Conservation (phyloP, 2,888 invertebrate species). For the Clistopyga incitator region DNA sequence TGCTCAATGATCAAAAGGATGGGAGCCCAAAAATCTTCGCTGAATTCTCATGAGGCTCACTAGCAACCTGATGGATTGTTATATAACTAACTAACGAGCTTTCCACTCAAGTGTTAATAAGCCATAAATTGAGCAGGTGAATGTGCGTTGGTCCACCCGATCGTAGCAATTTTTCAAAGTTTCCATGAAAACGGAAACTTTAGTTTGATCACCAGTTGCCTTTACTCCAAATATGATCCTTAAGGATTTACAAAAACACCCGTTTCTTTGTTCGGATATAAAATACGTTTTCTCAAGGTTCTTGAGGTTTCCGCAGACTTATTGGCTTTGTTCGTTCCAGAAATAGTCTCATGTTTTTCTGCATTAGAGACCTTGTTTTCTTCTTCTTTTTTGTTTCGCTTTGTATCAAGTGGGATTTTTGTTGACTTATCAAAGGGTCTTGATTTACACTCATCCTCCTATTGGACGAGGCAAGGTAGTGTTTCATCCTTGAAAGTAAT, state of each 20-base stretch:
- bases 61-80: conserved; percentile 45
- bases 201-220: not conserved
- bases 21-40: conserved; percentile 14
- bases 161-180: too few relatives aligned
- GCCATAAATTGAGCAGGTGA: conserved; percentile 48
- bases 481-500: not conserved
- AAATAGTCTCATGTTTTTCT: conserved; percentile 13
- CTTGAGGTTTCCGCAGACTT: not conserved
- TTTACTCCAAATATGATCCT: not conserved
- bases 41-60: conserved; percentile 20
- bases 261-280: not conserved
- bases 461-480: not conserved
- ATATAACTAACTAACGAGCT: conserved; percentile 44
- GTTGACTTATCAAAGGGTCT: not conserved
- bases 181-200: not conserved
- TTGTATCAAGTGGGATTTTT: conserved; percentile 30
- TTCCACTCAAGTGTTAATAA: conserved; percentile 11
- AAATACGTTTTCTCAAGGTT: not conserved
- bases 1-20: not conserved
- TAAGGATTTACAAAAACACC: not conserved
- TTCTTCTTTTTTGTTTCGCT: not conserved
- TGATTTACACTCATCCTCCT: not conserved
- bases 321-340: not conserved
- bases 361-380: not conserved
- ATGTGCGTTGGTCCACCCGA: too few relatives aligned